A percentile compares a stretch with the other conserved stretches of the same genome.
phyloP scores from a whole-genome alignment of 2,888 invertebrate genomes.

The Heterodera filipjevi region DNA sequence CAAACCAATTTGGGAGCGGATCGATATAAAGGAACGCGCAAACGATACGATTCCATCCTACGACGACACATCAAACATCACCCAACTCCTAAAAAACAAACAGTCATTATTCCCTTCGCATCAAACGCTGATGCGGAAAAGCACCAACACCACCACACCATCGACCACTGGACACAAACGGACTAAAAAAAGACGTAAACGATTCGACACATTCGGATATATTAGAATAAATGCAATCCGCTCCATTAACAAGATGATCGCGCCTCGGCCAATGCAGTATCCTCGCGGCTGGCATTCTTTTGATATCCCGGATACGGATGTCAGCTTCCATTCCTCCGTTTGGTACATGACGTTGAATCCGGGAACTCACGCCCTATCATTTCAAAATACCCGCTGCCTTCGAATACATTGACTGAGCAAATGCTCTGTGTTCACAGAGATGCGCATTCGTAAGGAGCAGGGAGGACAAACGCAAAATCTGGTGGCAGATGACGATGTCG shows the following conservation, averaged over 20 bases:
- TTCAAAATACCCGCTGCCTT: conserved; percentile 7
- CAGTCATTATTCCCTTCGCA: not conserved
- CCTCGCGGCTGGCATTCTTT: conserved; percentile 15
- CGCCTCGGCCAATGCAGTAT: conserved; percentile 15
- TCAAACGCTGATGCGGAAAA: not conserved
- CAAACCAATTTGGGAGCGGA: not conserved
- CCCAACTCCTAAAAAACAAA: not conserved
- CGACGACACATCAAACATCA: no score
- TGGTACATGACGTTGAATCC: conserved; percentile 11
- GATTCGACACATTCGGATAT: conserved; percentile 19
- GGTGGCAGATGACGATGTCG: not conserved
- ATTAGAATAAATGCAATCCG: not conserved
- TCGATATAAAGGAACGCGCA: not conserved
- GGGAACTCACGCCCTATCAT: conserved; percentile 15
- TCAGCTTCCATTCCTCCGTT: not conserved
- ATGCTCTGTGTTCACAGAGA: conserved; percentile 10
- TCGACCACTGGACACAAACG: no score
- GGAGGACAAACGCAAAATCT: not conserved
- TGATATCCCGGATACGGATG: conserved; percentile 18
- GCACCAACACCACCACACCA: not conserved
- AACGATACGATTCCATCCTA: not conserved
- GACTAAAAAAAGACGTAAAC: conserved; percentile 1
- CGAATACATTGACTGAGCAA: conserved; percentile 14
- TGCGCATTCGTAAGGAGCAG: conserved; percentile 17
- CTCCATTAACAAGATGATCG: conserved; percentile 11